Evolutionary conservation across 2,888 invertebrate species (phyloP).

Genomic region (Trichopoda pennipes): DNA sequence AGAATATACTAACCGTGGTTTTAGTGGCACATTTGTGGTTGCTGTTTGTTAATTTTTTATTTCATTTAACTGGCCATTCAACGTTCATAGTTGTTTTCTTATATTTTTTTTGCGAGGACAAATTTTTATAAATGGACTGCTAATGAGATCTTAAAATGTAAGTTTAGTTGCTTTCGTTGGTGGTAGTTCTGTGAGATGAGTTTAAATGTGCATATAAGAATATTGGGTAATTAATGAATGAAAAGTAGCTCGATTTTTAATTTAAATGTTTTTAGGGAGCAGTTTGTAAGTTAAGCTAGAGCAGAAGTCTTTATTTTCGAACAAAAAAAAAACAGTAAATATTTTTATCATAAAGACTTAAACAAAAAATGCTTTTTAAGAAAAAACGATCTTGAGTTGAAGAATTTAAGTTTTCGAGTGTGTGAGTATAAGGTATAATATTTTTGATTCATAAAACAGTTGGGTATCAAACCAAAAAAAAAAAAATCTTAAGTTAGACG

Average conservation of each 20-base stretch:
- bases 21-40: slow-evolving; percentile 7
- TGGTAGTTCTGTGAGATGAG: not conserved
- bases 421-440: too few species aligned
- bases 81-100: slow-evolving; percentile 47
- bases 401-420: too few species aligned
- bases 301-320: too few species aligned
- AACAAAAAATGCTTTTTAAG: too few species aligned
- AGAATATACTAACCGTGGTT: not conserved
- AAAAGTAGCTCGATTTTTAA: not conserved
- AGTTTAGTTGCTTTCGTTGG: not conserved
- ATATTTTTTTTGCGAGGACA: slow-evolving; percentile 55
- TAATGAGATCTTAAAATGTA: slow-evolving; percentile 65
- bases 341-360: too few species aligned
- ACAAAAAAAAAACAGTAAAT: too few species aligned
- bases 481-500: too few species aligned
- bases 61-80: slow-evolving; percentile 44
- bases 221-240: not conserved
- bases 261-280: slow-evolving; percentile 1
- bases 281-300: too few species aligned
- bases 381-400: too few species aligned
- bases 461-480: too few species aligned
- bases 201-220: not conserved
- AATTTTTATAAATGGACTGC: slow-evolving; percentile 66
- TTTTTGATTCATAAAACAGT: too few species aligned
- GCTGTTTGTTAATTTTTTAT: not conserved